Evolutionary conservation across 2,797 vertebrate genomes (phyloP).

Genomic region (Tympanoctomys barrerae): DNA sequence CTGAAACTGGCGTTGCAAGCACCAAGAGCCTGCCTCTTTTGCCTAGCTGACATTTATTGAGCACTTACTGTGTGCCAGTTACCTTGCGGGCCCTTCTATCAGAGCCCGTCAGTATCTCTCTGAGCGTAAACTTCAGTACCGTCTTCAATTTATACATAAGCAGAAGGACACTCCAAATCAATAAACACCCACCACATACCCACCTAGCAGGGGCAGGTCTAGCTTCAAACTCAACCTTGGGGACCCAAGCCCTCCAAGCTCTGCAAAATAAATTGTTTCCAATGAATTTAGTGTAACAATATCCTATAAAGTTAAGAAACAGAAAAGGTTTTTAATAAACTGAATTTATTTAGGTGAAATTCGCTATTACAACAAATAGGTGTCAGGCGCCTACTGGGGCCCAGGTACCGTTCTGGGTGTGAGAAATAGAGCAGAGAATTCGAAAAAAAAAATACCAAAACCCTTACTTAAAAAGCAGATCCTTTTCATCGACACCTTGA

Average conservation of each 20-base stretch:
- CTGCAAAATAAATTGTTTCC: not conserved
- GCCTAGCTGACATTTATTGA: not conserved
- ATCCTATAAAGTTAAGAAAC: slow-evolving; percentile 41
- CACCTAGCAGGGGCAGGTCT: not conserved
- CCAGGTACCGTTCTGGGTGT: not conserved
- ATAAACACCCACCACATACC: not conserved
- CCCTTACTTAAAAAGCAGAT: slow-evolving; percentile 29
- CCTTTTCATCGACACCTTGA: slow-evolving; percentile 35
- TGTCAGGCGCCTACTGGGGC: not conserved
- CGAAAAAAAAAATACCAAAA: not conserved
- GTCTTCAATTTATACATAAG: not conserved
- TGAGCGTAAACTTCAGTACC: not conserved
- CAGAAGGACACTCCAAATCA: not conserved
- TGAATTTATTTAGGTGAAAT: slow-evolving; percentile 39
- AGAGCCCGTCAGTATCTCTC: not conserved
- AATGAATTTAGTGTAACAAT: not conserved
- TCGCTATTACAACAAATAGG: not conserved
- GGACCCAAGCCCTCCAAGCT: not conserved
- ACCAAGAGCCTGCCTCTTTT: not conserved
- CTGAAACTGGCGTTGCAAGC: not conserved
- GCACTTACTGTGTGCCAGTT: not conserved
- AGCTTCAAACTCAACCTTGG: not conserved
- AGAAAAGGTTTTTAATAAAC: not conserved
- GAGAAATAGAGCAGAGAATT: not conserved
- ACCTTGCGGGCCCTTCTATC: not conserved